Conservation (phyloP, 2,113 vertebrate genomes). For the Grammomys surdaster region DNA sequence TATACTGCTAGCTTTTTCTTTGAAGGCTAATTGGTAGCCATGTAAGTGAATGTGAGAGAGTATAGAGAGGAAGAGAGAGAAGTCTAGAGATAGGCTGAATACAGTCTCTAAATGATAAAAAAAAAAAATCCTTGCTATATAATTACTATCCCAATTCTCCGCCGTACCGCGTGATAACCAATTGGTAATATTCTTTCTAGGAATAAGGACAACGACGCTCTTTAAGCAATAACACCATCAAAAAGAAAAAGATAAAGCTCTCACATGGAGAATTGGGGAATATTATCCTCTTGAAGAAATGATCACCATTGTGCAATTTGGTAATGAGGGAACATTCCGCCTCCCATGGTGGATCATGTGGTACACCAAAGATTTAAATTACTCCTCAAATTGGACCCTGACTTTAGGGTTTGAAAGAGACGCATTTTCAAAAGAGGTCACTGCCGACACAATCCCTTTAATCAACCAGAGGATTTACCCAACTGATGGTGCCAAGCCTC, state of each 20-base stretch:
- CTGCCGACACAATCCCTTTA: conserved; percentile 74
- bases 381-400: conserved; percentile 42
- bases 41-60: conserved; percentile 12
- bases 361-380: conserved; percentile 62
- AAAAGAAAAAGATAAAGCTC: conserved; percentile 39
- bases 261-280: background rate
- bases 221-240: conserved; percentile 32
- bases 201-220: conserved; percentile 9
- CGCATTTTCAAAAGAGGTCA: conserved; percentile 64
- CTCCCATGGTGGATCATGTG: conserved; percentile 17
- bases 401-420: conserved; percentile 67
- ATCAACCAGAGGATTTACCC: conserved; percentile 76
- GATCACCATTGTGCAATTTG: background rate
- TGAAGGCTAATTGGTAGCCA: background rate
- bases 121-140: background rate
- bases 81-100: background rate
- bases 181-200: conserved; percentile 5
- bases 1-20: background rate
- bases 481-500: conserved; percentile 54
- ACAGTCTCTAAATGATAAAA: conserved; percentile 25
- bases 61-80: background rate
- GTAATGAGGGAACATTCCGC: background rate
- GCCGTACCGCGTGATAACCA: background rate
- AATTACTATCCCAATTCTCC: background rate
- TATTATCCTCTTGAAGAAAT: conserved; percentile 36